Base-by-base conservation (phyloP, 2,888 invertebrate genomes). In the Nomada fucata region DNA sequence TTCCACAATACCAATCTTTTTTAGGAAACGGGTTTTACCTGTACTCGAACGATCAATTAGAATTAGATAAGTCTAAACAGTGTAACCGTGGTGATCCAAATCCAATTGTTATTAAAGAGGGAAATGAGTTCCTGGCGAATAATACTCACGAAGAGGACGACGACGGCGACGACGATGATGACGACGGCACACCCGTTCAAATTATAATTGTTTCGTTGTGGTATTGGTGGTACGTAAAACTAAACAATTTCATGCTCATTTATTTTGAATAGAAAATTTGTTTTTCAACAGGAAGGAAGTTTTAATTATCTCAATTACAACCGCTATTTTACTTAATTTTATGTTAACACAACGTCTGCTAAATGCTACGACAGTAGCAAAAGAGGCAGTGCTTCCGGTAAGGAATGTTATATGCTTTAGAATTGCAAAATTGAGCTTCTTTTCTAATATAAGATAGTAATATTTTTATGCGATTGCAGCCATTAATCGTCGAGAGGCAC, bases 11-110 rank as follows among this genome's bases (percentile, higher is more conserved):
- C 3, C 44, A 11, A 61, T n/a, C 42, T 59, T 61, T 57, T 36
- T 15, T 69, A 96, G 96, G 95, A 2, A 96, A 97, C 93, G 97
- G 97, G 11, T 97, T 96, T 94, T 97, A 96, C 93, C 95, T 97
- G 0, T 97, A 96, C 92, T 95, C 96, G 0, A 94, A 94, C 87
- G 94, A 95, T 68, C 95, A 95, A 0, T 94, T 94, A 90, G 95
- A 94, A 87, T 93, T 94, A 86, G 94, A 94, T 0, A 93, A 94
- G 13, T 94, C 94, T 82, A 94, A 94, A 3, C 89, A 94, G 82
- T 94, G 94, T 61, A 92, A 94, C 61, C 79, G 83, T 52, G 86
- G 85, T 11, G 78, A 73, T 80, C 63, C 86, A 44, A 59, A 79
- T 44, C 47, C 75, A n/a, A n/a, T 60, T 1, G 47, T 73, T 69